Evolutionary conservation across 2,888 invertebrate genomes (phyloP).

Genomic region (Stenodema calcarata): DNA sequence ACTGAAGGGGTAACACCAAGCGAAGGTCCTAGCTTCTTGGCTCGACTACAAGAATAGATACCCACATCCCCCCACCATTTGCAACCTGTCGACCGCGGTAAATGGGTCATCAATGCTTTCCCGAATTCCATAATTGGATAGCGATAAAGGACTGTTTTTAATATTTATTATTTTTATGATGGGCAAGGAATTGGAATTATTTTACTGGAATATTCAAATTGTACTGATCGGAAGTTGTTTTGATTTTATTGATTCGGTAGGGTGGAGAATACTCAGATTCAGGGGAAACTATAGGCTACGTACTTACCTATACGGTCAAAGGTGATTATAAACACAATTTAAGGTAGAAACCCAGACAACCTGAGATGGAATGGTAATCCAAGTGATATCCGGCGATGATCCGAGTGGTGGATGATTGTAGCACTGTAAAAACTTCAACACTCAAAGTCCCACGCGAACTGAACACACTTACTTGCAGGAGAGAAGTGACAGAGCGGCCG

Average conservation of each 20-base stretch:
- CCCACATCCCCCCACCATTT: conserved; percentile 23
- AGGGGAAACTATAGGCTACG: conserved; percentile 24
- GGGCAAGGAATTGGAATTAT: neutral
- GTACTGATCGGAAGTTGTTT: neutral
- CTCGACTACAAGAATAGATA: conserved; percentile 36
- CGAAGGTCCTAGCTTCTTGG: conserved; percentile 30
- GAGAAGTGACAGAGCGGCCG: conserved; percentile 90
- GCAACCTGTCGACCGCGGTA: conserved; percentile 32
- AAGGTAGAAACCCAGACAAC: conserved; percentile 45
- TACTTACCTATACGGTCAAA: conserved; percentile 24
- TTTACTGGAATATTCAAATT: neutral
- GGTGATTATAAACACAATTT: conserved; percentile 31
- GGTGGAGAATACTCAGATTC: neutral
- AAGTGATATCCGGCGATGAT: conserved; percentile 35
- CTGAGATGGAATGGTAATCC: conserved; percentile 47
- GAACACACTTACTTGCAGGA: conserved; percentile 89
- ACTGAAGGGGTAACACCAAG: conserved; percentile 35
- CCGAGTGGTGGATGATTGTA: conserved; percentile 29
- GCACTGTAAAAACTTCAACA: conserved; percentile 37
- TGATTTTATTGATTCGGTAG: neutral
- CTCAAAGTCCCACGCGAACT: conserved; percentile 50
- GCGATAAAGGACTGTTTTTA: neutral
- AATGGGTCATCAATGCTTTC: conserved; percentile 43
- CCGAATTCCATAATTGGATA: conserved; percentile 33
- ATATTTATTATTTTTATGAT: neutral